These are phyloP conservation scores for Aproaerema taeniolella DNA, from an alignment of 2,888 invertebrate species.

Conservation along the genomic window DNA sequence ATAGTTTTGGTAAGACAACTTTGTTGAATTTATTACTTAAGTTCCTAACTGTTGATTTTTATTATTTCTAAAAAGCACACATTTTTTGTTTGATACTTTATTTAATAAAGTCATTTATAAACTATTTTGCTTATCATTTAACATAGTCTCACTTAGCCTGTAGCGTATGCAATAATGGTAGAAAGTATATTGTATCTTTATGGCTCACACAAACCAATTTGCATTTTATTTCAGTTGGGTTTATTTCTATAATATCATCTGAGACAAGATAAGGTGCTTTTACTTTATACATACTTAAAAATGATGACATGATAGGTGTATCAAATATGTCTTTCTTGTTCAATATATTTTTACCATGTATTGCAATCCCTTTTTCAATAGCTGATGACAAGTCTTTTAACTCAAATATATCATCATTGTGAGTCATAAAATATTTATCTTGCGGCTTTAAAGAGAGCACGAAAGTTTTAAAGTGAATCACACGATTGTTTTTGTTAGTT, in stretches of 20 bases:
- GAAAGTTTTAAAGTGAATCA: background rate
- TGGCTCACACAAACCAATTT: background rate
- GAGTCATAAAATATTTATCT: background rate
- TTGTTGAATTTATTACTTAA: too few species aligned
- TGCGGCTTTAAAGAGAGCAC: background rate
- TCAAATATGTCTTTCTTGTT: background rate
- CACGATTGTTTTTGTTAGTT: background rate
- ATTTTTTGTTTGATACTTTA: too few species aligned
- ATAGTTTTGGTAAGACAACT: too few species aligned
- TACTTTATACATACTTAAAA: background rate
- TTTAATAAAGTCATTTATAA: too few species aligned
- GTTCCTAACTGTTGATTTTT: too few species aligned
- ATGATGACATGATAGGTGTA: background rate
- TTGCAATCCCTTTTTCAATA: background rate
- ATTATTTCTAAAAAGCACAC: too few species aligned
- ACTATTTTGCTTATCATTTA: too few species aligned
- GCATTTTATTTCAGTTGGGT: background rate
- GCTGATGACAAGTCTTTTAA: background rate
- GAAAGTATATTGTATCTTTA: background rate
- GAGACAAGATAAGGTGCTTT: background rate
- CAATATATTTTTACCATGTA: background rate
- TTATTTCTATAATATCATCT: background rate
- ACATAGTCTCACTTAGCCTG: too few species aligned
- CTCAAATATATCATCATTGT: background rate
- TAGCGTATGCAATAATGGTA: background rate